phyloP scores from a whole-genome alignment of 2,888 invertebrate genomes.

The Lasioglossum leucozonium region DNA sequence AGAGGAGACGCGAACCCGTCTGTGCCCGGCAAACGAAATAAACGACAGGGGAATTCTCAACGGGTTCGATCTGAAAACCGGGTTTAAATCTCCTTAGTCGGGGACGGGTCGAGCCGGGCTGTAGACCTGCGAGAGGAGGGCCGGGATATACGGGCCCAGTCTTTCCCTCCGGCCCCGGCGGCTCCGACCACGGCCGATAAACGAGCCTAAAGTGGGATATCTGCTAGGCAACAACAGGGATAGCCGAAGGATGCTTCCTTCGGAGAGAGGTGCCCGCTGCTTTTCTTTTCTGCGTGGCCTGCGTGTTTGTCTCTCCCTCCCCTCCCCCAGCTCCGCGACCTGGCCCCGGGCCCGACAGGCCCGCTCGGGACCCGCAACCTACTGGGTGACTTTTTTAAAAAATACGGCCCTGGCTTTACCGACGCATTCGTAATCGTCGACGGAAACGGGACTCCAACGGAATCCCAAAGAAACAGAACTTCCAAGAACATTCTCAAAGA shows the following conservation, averaged over 20 bases:
- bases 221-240: slow-evolving; percentile 59
- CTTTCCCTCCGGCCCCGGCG: slow-evolving; percentile 39
- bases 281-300: slow-evolving; percentile 50
- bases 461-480: not conserved
- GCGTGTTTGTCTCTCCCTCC: slow-evolving; percentile 32
- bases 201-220: slow-evolving; percentile 54
- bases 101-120: slow-evolving; percentile 52
- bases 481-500: not conserved
- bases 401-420: slow-evolving; percentile 11
- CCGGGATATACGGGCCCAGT: slow-evolving; percentile 24
- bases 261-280: slow-evolving; percentile 47
- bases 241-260: slow-evolving; percentile 41
- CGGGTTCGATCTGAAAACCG: slow-evolving; percentile 65
- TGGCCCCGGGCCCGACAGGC: not conserved
- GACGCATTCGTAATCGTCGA: slow-evolving; percentile 20
- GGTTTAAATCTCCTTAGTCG: slow-evolving; percentile 72
- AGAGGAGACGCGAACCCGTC: slow-evolving; percentile 36
- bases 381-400: slow-evolving; percentile 55
- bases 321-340: not conserved
- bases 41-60: slow-evolving; percentile 65
- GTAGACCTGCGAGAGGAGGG: slow-evolving; percentile 51
- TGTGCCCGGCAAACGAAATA: slow-evolving; percentile 50
- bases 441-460: not conserved
- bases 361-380: slow-evolving; percentile 29
- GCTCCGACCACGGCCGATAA: slow-evolving; percentile 43